These are phyloP conservation scores for Oikopleura dioica DNA, from an alignment of 23 tunicate genomes.

Conservation along the genomic window DNA sequence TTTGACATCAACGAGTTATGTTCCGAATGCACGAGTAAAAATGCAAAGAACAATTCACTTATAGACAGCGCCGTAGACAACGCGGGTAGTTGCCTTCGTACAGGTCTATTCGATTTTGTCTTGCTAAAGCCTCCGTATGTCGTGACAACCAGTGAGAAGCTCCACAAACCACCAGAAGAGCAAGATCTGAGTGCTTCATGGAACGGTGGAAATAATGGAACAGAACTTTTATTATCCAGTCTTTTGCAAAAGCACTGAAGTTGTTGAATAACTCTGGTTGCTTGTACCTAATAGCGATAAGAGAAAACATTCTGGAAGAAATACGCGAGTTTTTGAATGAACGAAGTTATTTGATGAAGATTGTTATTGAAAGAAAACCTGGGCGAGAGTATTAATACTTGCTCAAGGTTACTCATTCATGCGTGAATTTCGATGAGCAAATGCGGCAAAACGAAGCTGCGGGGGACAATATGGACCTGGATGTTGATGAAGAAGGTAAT, in stretches of 20 bases:
- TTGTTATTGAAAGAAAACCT: neutral
- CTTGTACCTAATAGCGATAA: neutral
- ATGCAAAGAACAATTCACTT: neutral
- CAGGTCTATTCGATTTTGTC: neutral
- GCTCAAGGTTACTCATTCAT: too few relatives aligned
- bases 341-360: neutral
- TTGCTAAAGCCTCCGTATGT: slow-evolving; percentile 2
- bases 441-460: neutral
- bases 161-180: neutral
- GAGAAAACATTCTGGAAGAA: neutral
- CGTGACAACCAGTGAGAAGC: neutral
- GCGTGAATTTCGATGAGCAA: neutral
- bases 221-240: neutral
- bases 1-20: neutral
- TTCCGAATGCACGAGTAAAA: neutral
- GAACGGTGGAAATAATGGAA: slow-evolving; percentile 3
- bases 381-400: neutral
- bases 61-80: neutral
- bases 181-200: neutral
- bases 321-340: neutral
- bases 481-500: too few relatives aligned
- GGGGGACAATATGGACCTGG: too few relatives aligned
- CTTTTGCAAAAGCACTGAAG: neutral
- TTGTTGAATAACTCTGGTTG: neutral
- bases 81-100: neutral